These are phyloP conservation scores for Neoascia interrupta DNA, from an alignment of 2,888 invertebrate species.

Conservation along the genomic window DNA sequence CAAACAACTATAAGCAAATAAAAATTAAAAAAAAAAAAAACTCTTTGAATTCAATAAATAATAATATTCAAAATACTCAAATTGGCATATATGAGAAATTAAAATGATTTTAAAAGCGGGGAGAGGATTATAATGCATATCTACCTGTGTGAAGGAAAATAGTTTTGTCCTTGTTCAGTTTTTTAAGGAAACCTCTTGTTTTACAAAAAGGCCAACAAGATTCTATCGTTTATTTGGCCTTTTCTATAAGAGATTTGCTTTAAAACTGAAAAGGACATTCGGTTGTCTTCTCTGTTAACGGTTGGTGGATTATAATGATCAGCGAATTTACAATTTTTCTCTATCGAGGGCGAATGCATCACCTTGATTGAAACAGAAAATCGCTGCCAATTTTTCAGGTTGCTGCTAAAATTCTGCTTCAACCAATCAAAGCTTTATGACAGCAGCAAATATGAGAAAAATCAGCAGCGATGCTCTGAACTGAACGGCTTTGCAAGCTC, in stretches of 20 bases:
- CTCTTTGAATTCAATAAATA: conserved; percentile 48
- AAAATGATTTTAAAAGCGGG: conserved; percentile 37
- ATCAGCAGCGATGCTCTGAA: too few relatives aligned
- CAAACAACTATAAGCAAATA: conserved; percentile 13
- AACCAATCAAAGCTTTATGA: too few relatives aligned
- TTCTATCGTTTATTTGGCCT: conserved; percentile 44
- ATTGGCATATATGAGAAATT: conserved; percentile 45
- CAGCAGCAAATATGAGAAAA: too few relatives aligned
- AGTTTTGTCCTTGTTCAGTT: background rate
- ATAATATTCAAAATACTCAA: conserved; percentile 55
- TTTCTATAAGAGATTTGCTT: conserved; percentile 57
- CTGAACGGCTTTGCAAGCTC: too few relatives aligned
- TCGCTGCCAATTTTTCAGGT: too few relatives aligned
- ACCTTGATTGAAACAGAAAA: too few relatives aligned
- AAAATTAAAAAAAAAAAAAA: conserved; percentile 27
- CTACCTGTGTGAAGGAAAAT: conserved; percentile 3
- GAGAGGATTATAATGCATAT: conserved; percentile 42
- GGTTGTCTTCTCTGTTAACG: too few relatives aligned
- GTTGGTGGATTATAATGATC: too few relatives aligned
- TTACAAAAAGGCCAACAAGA: conserved; percentile 58
- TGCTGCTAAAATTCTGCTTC: too few relatives aligned
- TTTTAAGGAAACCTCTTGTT: conserved; percentile 3
- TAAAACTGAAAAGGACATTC: too few relatives aligned
- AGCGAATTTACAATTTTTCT: too few relatives aligned
- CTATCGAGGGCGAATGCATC: too few relatives aligned